A percentile compares a stretch with the other conserved stretches of the same genome.
phyloP scores from a whole-genome alignment of 2,888 invertebrate species.

The Cheilosia impressa region DNA sequence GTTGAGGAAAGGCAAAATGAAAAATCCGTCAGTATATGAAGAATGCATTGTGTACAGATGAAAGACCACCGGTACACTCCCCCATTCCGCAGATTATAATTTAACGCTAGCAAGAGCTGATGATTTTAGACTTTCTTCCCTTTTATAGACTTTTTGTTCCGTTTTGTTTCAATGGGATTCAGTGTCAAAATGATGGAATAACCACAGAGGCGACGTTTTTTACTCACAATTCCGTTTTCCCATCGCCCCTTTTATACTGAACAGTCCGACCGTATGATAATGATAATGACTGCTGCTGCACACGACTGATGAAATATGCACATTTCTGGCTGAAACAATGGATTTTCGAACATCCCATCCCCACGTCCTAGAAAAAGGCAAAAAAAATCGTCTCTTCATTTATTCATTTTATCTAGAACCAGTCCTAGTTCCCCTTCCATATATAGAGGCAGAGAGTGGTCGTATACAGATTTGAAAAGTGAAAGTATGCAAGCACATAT shows the following conservation, averaged over 20 bases:
- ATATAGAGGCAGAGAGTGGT: conserved; percentile 1
- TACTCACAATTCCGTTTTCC: conserved; percentile 13
- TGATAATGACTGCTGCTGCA: conserved; percentile 60
- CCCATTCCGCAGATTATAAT: conserved; percentile 34
- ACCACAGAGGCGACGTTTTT: conserved; percentile 19
- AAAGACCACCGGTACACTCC: conserved; percentile 33
- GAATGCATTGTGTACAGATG: conserved; percentile 46
- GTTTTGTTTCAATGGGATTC: conserved; percentile 31
- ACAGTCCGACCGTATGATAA: conserved; percentile 50
- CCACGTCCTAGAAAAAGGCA: conserved; percentile 1
- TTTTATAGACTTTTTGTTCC: conserved; percentile 13
- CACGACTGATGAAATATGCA: conserved; percentile 56
- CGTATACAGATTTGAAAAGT: conserved; percentile 38
- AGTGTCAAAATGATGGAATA: conserved; percentile 53
- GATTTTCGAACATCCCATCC: conserved; percentile 13
- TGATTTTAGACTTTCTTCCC: conserved; percentile 44
- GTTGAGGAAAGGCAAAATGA: conserved; percentile 22
- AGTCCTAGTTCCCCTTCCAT: conserved; percentile 34
- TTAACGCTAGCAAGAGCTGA: conserved; percentile 35
- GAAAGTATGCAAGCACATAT: conserved; percentile 38
- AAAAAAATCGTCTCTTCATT: conserved; percentile 27
- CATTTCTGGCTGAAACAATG: conserved; percentile 50
- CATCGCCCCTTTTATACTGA: conserved; percentile 16
- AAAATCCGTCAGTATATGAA: conserved; percentile 45
- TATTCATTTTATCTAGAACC: conserved; percentile 45